phyloP scores from a whole-genome alignment of 2,888 invertebrate genomes.

The Parnassius orleans region DNA sequence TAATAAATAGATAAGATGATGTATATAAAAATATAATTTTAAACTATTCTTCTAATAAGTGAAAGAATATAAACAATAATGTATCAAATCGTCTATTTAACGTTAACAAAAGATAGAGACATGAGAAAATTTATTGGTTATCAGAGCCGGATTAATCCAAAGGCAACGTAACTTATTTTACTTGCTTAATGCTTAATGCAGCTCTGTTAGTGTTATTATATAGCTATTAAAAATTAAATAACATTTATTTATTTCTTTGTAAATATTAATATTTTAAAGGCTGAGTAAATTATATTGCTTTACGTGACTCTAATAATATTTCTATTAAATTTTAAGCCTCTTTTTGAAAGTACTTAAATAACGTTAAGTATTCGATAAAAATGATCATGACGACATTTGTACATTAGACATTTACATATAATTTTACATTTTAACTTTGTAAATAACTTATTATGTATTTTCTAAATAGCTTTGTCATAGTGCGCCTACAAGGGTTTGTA shows the following conservation, averaged over 20 bases:
- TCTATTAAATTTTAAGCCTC: neutral
- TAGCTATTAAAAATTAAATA: too few species aligned
- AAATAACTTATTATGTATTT: conserved; percentile 41
- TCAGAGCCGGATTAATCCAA: too few species aligned
- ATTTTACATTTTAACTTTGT: neutral
- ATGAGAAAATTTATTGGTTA: too few species aligned
- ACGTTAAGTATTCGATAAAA: neutral
- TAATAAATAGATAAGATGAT: too few species aligned
- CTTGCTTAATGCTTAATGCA: too few species aligned
- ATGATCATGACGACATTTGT: neutral
- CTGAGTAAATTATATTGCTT: conserved; percentile 7
- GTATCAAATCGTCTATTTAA: too few species aligned
- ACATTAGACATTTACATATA: neutral
- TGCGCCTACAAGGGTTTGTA: conserved; percentile 39
- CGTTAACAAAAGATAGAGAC: too few species aligned
- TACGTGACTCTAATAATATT: neutral
- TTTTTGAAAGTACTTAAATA: neutral
- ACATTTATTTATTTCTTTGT: conserved; percentile 1
- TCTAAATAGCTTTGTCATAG: conserved; percentile 40
- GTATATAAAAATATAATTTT: too few species aligned
- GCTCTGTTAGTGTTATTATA: too few species aligned
- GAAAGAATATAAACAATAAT: too few species aligned
- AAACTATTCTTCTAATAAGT: too few species aligned
- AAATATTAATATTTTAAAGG: conserved; percentile 13
- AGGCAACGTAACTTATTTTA: too few species aligned